A percentile compares a stretch with the other conserved stretches of the same genome.
Conservation (phyloP, 1,140 invertebrate genomes). For the Prorops nasuta region DNA sequence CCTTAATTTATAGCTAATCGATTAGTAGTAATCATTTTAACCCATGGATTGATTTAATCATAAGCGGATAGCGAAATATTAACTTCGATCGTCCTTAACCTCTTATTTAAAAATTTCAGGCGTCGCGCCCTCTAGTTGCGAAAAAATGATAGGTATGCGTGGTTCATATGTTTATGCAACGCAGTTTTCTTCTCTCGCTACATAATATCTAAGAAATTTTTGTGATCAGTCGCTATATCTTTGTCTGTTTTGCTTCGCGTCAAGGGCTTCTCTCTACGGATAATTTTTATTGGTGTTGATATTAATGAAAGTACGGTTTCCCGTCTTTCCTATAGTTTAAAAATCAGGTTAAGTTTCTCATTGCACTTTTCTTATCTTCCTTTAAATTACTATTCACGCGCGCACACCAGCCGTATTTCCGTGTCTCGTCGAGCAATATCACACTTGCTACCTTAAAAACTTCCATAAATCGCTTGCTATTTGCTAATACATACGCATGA, state of each 20-base stretch:
- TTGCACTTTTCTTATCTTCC: constrained; percentile 8
- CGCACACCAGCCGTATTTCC: neutral
- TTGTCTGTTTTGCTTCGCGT: neutral
- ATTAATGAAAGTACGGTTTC: neutral
- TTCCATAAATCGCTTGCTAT: neutral
- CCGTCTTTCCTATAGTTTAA: neutral
- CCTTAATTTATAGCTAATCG: constrained; percentile 39
- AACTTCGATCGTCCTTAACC: neutral
- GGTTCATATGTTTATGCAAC: neutral
- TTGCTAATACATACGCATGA: neutral
- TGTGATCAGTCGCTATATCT: neutral
- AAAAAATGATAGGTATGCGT: neutral
- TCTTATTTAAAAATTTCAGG: neutral
- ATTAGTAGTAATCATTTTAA: constrained; percentile 28
- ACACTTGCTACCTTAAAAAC: neutral
- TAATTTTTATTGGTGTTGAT: neutral
- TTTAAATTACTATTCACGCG: neutral
- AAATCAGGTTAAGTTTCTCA: constrained; percentile 10
- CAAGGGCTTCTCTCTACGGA: neutral
- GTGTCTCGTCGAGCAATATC: neutral
- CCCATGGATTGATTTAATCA: neutral
- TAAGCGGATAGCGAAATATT: neutral
- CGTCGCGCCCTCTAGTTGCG: neutral
- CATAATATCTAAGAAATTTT: neutral
- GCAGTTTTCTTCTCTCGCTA: neutral